Conservation (phyloP, 2,888 invertebrate genomes). For the Torymus texanus region DNA sequence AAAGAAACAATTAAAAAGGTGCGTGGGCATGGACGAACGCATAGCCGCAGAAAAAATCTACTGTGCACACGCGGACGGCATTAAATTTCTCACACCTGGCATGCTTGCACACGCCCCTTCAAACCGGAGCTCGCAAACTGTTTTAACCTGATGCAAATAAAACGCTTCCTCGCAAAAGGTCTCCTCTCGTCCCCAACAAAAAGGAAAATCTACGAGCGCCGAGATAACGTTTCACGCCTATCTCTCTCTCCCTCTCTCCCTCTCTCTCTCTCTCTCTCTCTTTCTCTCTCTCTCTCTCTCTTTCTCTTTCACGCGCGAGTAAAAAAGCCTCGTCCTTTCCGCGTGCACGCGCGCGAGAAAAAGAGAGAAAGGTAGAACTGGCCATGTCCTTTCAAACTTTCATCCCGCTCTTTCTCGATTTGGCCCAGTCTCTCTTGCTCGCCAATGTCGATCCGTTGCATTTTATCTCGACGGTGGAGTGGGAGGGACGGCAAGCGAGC, state of each 20-base stretch:
- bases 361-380: constrained; percentile 1
- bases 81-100: constrained; percentile 43
- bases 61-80: not conserved
- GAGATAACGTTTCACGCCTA: no score
- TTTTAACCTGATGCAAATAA: constrained; percentile 40
- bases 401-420: constrained; percentile 28
- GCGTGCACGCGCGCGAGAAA: not conserved
- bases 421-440: not conserved
- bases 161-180: not conserved
- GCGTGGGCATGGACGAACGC: not conserved
- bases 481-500: not conserved
- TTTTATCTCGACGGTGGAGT: constrained; percentile 1
- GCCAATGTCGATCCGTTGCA: constrained; percentile 31
- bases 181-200: no score
- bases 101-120: not conserved
- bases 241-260: no score
- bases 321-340: not conserved
- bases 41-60: not conserved
- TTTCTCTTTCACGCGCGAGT: no score
- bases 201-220: no score
- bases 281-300: no score
- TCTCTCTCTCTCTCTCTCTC: no score
- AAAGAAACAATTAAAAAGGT: not conserved
- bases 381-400: constrained; percentile 43
- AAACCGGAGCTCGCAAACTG: constrained; percentile 2